These are phyloP conservation scores for Elachura formosa DNA, from an alignment of 2,113 vertebrate species.

Conservation along the genomic window DNA sequence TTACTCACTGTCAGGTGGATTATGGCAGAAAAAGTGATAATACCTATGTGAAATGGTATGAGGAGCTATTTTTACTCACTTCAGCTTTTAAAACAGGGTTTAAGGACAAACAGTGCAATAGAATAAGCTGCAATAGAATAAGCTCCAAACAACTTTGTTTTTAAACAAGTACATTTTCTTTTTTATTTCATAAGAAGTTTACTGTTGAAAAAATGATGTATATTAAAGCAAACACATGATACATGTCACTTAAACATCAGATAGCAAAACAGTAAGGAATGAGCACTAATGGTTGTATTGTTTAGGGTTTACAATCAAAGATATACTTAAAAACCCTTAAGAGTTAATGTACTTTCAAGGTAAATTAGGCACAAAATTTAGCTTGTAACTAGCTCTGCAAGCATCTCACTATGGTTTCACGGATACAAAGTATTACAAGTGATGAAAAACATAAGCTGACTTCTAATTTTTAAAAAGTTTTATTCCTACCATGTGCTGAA, in stretches of 20 bases:
- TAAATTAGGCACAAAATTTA: slow-evolving; percentile 57
- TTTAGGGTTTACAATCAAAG: slow-evolving; percentile 51
- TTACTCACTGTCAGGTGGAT: background rate
- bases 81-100: background rate
- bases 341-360: slow-evolving; percentile 46
- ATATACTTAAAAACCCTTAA: slow-evolving; percentile 36
- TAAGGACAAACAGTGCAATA: background rate
- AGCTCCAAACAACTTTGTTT: slow-evolving; percentile 42
- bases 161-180: slow-evolving; percentile 70
- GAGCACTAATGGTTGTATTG: slow-evolving; percentile 40
- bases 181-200: slow-evolving; percentile 72
- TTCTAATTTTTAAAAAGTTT: background rate
- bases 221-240: slow-evolving; percentile 71
- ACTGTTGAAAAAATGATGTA: slow-evolving; percentile 70
- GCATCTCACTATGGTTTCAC: slow-evolving; percentile 40
- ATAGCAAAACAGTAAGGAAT: slow-evolving; percentile 61
- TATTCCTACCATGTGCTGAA: slow-evolving; percentile 21
- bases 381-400: slow-evolving; percentile 59
- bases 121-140: background rate
- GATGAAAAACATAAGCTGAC: slow-evolving; percentile 30
- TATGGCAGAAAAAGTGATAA: background rate
- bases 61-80: background rate
- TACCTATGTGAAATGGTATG: background rate
- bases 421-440: slow-evolving; percentile 7
- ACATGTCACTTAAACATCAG: slow-evolving; percentile 60